Evolutionary conservation across 1,140 invertebrate genomes (phyloP).

Genomic region (Meteorus sp.): DNA sequence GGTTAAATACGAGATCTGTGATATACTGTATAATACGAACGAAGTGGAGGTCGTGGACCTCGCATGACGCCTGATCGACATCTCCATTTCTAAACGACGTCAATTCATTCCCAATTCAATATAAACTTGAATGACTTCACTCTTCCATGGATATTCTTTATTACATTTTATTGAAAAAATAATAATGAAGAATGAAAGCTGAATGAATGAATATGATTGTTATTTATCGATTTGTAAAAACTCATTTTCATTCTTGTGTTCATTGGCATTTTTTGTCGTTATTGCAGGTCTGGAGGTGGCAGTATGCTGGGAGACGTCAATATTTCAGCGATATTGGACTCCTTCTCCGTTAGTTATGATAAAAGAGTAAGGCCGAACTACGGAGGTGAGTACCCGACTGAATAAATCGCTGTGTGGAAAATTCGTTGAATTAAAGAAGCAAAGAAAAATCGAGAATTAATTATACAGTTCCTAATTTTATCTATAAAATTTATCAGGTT

Average conservation of each 20-base stretch:
- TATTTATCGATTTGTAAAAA: slow-evolving; percentile 3
- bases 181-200: too few relatives aligned
- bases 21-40: too few relatives aligned
- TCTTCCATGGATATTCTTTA: too few relatives aligned
- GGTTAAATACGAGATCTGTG: too few relatives aligned
- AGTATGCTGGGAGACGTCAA: slow-evolving; percentile 86
- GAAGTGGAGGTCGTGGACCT: too few relatives aligned
- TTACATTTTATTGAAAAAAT: too few relatives aligned
- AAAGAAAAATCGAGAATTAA: not conserved
- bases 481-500: not conserved
- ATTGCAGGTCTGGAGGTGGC: slow-evolving; percentile 69
- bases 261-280: too few relatives aligned
- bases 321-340: slow-evolving; percentile 91
- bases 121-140: too few relatives aligned
- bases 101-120: not conserved
- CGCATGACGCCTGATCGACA: too few relatives aligned
- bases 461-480: too few relatives aligned
- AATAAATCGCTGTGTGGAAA: not conserved
- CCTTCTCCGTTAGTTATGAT: slow-evolving; percentile 92
- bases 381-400: slow-evolving; percentile 77
- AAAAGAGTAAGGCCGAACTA: slow-evolving; percentile 98
- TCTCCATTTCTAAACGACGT: too few relatives aligned
- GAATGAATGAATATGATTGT: not conserved
- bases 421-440: not conserved
- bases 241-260: slow-evolving; percentile 6